Conservation (phyloP, 2,797 vertebrate species). For the Rhinophrynus dorsalis region DNA sequence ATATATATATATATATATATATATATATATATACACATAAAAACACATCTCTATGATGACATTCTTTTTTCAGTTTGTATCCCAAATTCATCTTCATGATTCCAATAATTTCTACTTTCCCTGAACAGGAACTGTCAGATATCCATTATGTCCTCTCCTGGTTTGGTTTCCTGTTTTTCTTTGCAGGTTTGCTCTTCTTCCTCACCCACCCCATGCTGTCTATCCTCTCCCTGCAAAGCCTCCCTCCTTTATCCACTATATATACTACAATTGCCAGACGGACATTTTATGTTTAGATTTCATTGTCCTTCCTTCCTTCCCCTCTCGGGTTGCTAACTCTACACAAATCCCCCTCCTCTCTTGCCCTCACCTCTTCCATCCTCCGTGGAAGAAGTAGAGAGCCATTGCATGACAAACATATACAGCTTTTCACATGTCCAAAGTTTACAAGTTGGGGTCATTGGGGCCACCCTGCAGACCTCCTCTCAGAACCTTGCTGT, state of each 20-base stretch:
- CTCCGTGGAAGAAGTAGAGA: conserved; percentile 54
- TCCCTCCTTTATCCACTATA: conserved; percentile 46
- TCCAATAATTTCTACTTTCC: conserved; percentile 13
- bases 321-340: conserved; percentile 46
- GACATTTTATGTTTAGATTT: conserved; percentile 63
- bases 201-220: conserved; percentile 73
- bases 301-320: conserved; percentile 67
- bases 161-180: conserved; percentile 67
- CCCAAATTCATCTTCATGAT: background rate
- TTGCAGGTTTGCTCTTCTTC: conserved; percentile 59
- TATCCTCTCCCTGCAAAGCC: conserved; percentile 56
- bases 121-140: conserved; percentile 69
- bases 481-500: conserved; percentile 68
- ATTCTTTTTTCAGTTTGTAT: background rate
- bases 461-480: conserved; percentile 71
- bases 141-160: conserved; percentile 62
- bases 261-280: conserved; percentile 48
- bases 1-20: too few relatives aligned
- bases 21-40: too few relatives aligned
- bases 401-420: conserved; percentile 61
- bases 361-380: conserved; percentile 55
- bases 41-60: too few relatives aligned
- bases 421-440: conserved; percentile 59
- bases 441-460: conserved; percentile 63
- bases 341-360: conserved; percentile 23